These are phyloP conservation scores for Aphis craccivora DNA, from an alignment of 1,140 invertebrate genomes.

Conservation along the genomic window DNA sequence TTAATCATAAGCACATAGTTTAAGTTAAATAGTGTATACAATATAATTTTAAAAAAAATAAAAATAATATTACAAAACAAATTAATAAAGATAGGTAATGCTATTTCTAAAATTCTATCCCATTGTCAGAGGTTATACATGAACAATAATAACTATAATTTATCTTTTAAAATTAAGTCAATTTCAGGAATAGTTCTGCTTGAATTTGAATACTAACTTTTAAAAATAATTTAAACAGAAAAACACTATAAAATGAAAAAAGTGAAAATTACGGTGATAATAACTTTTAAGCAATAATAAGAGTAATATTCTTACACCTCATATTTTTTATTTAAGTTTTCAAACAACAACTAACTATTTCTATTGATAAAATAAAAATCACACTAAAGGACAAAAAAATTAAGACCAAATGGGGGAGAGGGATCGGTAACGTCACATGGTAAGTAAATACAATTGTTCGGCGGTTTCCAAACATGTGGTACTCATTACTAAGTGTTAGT, in stretches of 20 bases:
- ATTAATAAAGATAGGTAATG: background rate
- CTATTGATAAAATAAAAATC: slow-evolving; percentile 11
- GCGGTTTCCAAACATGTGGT: slow-evolving; percentile 5
- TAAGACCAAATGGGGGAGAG: background rate
- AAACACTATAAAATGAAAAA: background rate
- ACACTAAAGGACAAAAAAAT: background rate
- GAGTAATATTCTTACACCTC: background rate
- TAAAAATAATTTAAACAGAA: background rate
- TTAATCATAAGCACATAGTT: background rate
- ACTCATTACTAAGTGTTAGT: background rate
- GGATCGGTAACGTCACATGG: background rate
- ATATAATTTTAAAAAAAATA: background rate
- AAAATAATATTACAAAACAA: background rate
- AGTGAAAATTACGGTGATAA: background rate
- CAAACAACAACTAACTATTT: background rate
- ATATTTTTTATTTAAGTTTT: background rate
- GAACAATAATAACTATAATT: background rate
- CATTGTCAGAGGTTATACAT: background rate
- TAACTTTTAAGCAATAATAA: background rate
- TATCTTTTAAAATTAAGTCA: background rate
- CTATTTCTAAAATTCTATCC: background rate
- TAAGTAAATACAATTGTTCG: background rate
- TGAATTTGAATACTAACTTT: background rate
- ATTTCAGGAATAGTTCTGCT: background rate
- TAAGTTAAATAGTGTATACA: background rate